Evolutionary conservation across 2,888 invertebrate species (phyloP).

Genomic region (Drosophila nigricruria): DNA sequence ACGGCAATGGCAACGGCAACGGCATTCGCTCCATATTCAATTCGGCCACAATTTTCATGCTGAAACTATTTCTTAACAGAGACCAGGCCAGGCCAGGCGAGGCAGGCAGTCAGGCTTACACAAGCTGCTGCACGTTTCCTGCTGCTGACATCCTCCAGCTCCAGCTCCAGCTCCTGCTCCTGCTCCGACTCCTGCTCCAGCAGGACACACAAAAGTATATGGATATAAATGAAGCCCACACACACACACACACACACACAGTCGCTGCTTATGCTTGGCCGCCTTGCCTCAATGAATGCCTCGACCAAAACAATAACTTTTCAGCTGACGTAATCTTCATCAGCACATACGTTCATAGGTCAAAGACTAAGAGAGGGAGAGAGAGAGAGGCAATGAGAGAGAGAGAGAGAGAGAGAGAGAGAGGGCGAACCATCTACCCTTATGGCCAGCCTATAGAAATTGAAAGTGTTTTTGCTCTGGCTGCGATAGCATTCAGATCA

Average conservation of each 20-base stretch:
- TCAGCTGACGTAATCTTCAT: constrained; percentile 80
- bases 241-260: constrained; percentile 48
- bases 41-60: constrained; percentile 67
- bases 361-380: constrained; percentile 8
- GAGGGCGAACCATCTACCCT: background rate
- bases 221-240: constrained; percentile 72
- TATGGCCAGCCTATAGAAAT: constrained; percentile 18
- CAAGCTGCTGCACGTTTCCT: constrained; percentile 75
- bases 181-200: constrained; percentile 14
- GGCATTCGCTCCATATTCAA: constrained; percentile 51
- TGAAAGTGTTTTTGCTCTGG: constrained; percentile 16
- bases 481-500: constrained; percentile 21
- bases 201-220: constrained; percentile 59
- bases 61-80: constrained; percentile 56
- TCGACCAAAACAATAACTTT: constrained; percentile 77
- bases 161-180: constrained; percentile 22
- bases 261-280: constrained; percentile 24
- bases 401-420: background rate
- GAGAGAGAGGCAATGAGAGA: background rate
- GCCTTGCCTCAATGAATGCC: constrained; percentile 48
- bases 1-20: constrained; percentile 5
- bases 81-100: background rate
- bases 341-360: constrained; percentile 59
- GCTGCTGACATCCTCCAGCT: constrained; percentile 40
- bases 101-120: constrained; percentile 45